Evolutionary conservation across 2,888 invertebrate genomes (phyloP).

Genomic region (Cosmia trapezina): DNA sequence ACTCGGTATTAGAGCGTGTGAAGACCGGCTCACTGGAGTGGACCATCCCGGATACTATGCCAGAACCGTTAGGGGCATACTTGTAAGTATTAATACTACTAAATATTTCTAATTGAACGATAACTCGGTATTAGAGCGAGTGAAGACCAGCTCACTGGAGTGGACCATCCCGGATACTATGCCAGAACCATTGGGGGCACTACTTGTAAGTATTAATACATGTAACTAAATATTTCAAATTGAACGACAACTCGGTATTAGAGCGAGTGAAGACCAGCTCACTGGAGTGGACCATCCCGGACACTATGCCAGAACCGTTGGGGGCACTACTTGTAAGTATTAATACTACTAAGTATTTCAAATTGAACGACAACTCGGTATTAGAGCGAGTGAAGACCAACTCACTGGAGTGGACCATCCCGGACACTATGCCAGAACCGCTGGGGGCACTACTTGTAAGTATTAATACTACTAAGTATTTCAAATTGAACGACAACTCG

Average conservation of each 20-base stretch:
- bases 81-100: slow-evolving; percentile 74
- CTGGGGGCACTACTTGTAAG: slow-evolving; percentile 85
- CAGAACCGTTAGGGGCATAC: slow-evolving; percentile 88
- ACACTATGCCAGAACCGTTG: slow-evolving; percentile 91
- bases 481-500: slow-evolving; percentile 93
- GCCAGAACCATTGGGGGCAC: slow-evolving; percentile 89
- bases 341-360: slow-evolving; percentile 64
- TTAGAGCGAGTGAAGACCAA: slow-evolving; percentile 91
- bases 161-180: slow-evolving; percentile 93
- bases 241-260: slow-evolving; percentile 94
- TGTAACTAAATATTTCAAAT: slow-evolving; percentile 78
- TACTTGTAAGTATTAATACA: slow-evolving; percentile 78
- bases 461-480: slow-evolving; percentile 27
- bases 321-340: slow-evolving; percentile 81
- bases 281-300: slow-evolving; percentile 93
- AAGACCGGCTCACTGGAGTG: slow-evolving; percentile 92
- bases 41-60: slow-evolving; percentile 92
- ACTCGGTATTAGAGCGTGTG: slow-evolving; percentile 92
- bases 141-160: slow-evolving; percentile 92
- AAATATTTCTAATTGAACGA: slow-evolving; percentile 91
- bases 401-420: slow-evolving; percentile 92
- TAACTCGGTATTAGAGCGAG: slow-evolving; percentile 92
- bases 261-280: slow-evolving; percentile 91
- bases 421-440: slow-evolving; percentile 91
- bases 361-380: slow-evolving; percentile 94